Conservation (phyloP, 2,113 vertebrate species). For the Menidia beryllina region DNA sequence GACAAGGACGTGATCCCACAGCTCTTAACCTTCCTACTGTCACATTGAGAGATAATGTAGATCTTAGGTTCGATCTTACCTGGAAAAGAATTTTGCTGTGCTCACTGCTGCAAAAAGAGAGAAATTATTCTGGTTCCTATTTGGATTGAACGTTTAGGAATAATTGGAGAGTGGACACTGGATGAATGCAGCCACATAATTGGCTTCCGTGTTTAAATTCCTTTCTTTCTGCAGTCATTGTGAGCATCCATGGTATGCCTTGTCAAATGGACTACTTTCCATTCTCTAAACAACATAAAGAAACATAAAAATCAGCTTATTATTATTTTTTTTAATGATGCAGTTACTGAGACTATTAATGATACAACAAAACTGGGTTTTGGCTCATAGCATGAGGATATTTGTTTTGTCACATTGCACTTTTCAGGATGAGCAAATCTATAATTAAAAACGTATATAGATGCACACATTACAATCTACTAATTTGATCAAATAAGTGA, state of each 20-base stretch:
- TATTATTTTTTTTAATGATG: neutral
- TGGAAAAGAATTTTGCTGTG: conserved; percentile 6
- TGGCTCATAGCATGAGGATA: conserved; percentile 24
- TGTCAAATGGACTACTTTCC: conserved; percentile 12
- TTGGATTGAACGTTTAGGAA: neutral
- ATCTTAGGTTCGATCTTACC: neutral
- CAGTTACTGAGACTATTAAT: conserved; percentile 40
- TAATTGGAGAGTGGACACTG: neutral
- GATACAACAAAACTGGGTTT: conserved; percentile 41
- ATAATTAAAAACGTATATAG: neutral
- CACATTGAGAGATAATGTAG: neutral
- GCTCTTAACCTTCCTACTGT: neutral
- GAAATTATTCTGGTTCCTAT: neutral
- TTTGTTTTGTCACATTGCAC: conserved; percentile 17
- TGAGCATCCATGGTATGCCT: neutral
- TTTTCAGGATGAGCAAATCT: conserved; percentile 15
- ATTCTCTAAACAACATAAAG: conserved; percentile 4
- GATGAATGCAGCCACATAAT: conserved; percentile 6
- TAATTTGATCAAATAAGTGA: too few relatives aligned
- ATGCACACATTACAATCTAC: too few relatives aligned
- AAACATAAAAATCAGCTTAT: conserved; percentile 4
- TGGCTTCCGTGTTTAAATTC: neutral
- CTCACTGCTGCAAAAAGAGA: conserved; percentile 24
- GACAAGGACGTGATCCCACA: neutral
- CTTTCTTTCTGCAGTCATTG: neutral